Evolutionary conservation across 2,797 vertebrate genomes (phyloP).

Genomic region (Myoxocephalus aenaeus): DNA sequence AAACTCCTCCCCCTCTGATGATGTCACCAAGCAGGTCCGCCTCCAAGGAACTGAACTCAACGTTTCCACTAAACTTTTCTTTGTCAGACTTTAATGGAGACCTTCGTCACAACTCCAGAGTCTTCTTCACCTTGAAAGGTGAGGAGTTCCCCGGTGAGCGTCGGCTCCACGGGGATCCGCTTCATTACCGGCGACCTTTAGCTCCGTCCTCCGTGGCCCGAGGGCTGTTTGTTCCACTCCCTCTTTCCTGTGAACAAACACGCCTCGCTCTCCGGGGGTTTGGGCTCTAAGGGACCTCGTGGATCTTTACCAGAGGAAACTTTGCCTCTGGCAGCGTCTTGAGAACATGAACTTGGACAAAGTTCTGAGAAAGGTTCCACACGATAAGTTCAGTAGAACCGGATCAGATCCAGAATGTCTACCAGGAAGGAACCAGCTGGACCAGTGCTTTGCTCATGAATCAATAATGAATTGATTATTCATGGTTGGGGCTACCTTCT

Average conservation of each 20-base stretch:
- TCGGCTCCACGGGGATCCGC: conserved; percentile 44
- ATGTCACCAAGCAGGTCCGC: too few species aligned
- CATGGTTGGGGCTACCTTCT: too few species aligned
- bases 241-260: background rate
- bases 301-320: background rate
- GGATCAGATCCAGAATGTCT: too few species aligned
- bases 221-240: conserved; percentile 19
- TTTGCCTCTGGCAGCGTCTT: too few species aligned
- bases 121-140: background rate
- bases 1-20: too few species aligned
- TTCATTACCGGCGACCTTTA: conserved; percentile 45
- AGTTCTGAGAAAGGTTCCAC: too few species aligned
- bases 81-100: background rate
- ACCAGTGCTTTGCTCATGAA: too few species aligned
- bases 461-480: too few species aligned
- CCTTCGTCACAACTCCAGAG: background rate
- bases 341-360: too few species aligned
- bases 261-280: background rate
- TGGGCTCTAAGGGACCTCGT: background rate
- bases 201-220: conserved; percentile 30
- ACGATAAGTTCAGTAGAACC: too few species aligned
- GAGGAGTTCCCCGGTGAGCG: background rate
- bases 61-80: background rate
- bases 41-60: background rate
- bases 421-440: too few species aligned